Base-by-base conservation (phyloP, 1,140 invertebrate genomes). In the Aphelinus certus region DNA sequence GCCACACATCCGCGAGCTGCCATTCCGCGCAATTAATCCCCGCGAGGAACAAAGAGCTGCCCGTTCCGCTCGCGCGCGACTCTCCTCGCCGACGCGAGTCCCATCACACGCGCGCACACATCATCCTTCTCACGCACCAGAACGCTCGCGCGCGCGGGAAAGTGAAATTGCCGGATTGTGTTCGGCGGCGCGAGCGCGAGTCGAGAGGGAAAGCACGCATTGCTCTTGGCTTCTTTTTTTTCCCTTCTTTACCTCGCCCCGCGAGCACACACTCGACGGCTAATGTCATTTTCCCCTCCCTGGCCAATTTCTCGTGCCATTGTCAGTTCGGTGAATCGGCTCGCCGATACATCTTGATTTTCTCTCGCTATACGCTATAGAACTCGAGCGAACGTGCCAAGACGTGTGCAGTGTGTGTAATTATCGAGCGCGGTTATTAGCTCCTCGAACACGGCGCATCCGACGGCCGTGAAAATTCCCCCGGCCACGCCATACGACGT, bases 141-240 rank as follows among this genome's bases (percentile, higher is more conserved):
- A 48, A 66, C 9, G 68, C 46, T 26, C 62, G 45, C 48, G 46
- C 48, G 46, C 53, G 70, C 64, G 70, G 64, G 65, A 55, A 64
- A 73, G 45, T 51, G 42, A 58, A 65, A 65, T n/a, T 65, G 26
- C 26, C 26, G 26, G 26, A 26, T 26, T 26, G 26, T 26, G 26
- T 26, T 26, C 26, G 26, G 26, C 26, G 26, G 26, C 26, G 26
- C 26, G 26, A 26, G 26, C 51, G 42, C 63, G 57, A 9, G 67
- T 62, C 62, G 67, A 53, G 60, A 64, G 70, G 61, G 70, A 71
- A 71, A 71, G 68, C 58, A 48, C 43, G 7, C 5, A n/a, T 48
- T 9, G 51, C 26, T 26, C 26, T 26, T 26, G 26, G 26, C 26
- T 26, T 26, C 26, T 26, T 26, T 26, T 26, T 26, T 26, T 26